phyloP scores from a whole-genome alignment of 2,113 vertebrate species.

The Amblyopsis rosae region DNA sequence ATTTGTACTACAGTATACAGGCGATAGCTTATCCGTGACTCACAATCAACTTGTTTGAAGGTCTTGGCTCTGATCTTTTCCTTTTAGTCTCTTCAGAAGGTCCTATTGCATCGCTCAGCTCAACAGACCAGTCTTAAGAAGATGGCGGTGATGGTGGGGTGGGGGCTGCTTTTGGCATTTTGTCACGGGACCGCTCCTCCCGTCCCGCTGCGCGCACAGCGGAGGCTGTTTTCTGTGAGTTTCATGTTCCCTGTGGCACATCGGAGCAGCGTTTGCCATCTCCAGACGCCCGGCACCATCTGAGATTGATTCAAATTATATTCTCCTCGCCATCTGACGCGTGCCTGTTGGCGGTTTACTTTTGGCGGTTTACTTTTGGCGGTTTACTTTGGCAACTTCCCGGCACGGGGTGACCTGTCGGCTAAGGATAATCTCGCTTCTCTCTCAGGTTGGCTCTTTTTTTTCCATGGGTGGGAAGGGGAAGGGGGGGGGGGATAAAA shows the following conservation, averaged over 20 bases:
- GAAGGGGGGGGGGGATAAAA: constrained; percentile 8
- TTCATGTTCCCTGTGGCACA: constrained; percentile 48
- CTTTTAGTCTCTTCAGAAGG: constrained; percentile 41
- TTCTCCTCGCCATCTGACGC: constrained; percentile 66
- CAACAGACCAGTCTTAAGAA: constrained; percentile 18
- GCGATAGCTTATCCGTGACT: constrained; percentile 46
- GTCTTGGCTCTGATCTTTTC: constrained; percentile 38
- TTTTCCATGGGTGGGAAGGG: constrained; percentile 26
- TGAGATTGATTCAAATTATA: constrained; percentile 63
- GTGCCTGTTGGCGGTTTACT: constrained; percentile 33
- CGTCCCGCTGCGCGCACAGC: neutral
- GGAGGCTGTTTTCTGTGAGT: constrained; percentile 15
- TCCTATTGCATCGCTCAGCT: constrained; percentile 13
- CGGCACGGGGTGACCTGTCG: constrained; percentile 11
- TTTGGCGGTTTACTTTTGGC: constrained; percentile 33
- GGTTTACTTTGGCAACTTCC: constrained; percentile 50
- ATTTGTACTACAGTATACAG: constrained; percentile 28
- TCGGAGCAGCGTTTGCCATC: constrained; percentile 56
- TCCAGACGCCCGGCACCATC: constrained; percentile 30
- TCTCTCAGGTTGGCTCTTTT: constrained; percentile 58
- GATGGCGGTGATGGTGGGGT: neutral
- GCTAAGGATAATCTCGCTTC: constrained; percentile 59
- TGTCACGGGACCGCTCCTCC: constrained; percentile 25
- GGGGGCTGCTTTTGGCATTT: constrained; percentile 9
- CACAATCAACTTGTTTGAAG: constrained; percentile 67